These are phyloP conservation scores for Laspeyria flexula DNA, from an alignment of 2,888 invertebrate genomes.

Conservation along the genomic window DNA sequence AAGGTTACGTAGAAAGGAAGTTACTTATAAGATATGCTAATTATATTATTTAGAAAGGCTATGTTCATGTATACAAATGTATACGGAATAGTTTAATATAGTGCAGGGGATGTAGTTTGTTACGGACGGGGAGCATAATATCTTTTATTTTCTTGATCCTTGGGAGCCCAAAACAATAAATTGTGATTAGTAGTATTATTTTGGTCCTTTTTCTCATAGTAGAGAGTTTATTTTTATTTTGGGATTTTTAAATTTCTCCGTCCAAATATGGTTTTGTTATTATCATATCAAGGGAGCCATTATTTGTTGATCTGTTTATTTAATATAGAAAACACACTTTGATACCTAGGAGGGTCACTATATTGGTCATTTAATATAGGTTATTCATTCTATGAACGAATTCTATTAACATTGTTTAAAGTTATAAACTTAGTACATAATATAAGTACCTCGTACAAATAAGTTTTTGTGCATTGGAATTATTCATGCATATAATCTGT, in stretches of 20 bases:
- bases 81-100: conserved; percentile 1
- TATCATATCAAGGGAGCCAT: not conserved
- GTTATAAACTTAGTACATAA: no score
- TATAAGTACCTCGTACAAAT: no score
- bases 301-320: not conserved
- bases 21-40: conserved; percentile 4
- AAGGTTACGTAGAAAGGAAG: no score
- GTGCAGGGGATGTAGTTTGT: conserved; percentile 3
- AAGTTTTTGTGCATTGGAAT: no score
- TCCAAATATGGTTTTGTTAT: not conserved
- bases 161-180: conserved; percentile 9
- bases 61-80: not conserved
- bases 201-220: conserved; percentile 6
- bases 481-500: no score
- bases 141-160: conserved; percentile 3
- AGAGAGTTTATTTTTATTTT: not conserved
- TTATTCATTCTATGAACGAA: no score
- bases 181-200: conserved; percentile 9
- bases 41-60: not conserved
- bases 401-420: no score
- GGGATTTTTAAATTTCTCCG: conserved; percentile 5
- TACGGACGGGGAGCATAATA: conserved; percentile 1
- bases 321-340: no score
- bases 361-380: no score
- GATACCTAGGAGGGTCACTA: no score